Evolutionary conservation across 1,140 invertebrate genomes (phyloP).

Genomic region (Cardiocondyla obscurior): DNA sequence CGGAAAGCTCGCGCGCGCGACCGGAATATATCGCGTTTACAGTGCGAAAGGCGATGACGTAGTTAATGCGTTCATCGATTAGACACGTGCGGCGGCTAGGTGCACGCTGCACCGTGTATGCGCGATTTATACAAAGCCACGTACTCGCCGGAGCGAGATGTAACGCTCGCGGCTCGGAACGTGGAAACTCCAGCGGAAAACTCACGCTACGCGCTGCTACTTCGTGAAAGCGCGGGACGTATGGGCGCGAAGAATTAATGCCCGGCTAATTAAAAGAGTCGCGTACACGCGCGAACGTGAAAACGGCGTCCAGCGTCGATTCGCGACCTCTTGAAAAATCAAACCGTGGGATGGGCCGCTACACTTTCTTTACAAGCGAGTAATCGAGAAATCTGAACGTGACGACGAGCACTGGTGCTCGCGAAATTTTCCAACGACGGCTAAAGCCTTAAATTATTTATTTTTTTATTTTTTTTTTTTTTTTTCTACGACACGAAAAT

Average conservation of each 20-base stretch:
- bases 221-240: constrained; percentile 7
- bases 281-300: background rate
- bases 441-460: background rate
- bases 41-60: constrained; percentile 63
- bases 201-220: constrained; percentile 11
- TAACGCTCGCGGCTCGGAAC: constrained; percentile 36
- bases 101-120: constrained; percentile 36
- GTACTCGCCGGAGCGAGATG: constrained; percentile 46
- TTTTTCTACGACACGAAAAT: background rate
- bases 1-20: constrained; percentile 7
- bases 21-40: constrained; percentile 34
- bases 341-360: too few relatives aligned
- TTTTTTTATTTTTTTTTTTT: too few relatives aligned
- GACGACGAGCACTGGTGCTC: too few relatives aligned
- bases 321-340: background rate
- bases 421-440: background rate
- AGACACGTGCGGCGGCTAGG: constrained; percentile 56
- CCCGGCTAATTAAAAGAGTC: constrained; percentile 10
- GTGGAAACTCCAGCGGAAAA: constrained; percentile 44
- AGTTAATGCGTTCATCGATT: constrained; percentile 69
- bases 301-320: background rate
- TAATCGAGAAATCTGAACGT: background rate
- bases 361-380: background rate
- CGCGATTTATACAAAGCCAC: constrained; percentile 26
- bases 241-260: constrained; percentile 13